Base-by-base conservation (phyloP, 2,888 invertebrate genomes). In the Morpho deidamia region DNA sequence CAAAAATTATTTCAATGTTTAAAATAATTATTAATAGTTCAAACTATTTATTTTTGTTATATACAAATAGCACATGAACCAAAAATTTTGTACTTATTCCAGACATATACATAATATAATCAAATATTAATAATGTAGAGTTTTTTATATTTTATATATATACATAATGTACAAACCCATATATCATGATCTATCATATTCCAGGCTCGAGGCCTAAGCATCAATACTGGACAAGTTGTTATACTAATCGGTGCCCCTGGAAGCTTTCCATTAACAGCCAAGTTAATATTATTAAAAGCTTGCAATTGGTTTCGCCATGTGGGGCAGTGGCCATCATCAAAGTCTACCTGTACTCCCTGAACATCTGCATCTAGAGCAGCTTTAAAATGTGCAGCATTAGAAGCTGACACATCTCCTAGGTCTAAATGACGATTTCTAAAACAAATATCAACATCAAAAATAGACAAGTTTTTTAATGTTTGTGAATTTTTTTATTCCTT, bases 281-380 rank as follows among this genome's bases (percentile, higher is more conserved):
- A 76, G 56, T 78, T 84, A 11, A 94, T 88, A 69, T 94, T 94
- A 62, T 92, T 83, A 56, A 90, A 90, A 7, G 93, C 94, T 14
- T 85, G 68, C 34, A 94, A 79, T 72, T 93, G 93, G 68, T 94
- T 94, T 56, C 76, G 80, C 94, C 94, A 94, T 0, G 93, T 93
- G 0, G 94, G 94, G 59, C 94, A 94, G 70, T 93, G 93, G 0
- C 94, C 94, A 80, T 94, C 94, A 61, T 93, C 93, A 78, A 93
- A 93, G 70, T 94, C 93, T 5, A 91, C 92, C 72, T 93, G 92
- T 23, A 93, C 83, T 7, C 92, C 92, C 71, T 92, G 91, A 0
- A 92, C 91, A 59, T 91, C 83, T 40, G 90, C 77, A 55, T 84
- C 86, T 0, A 93, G 74, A 1, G 92, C 91, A 8, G 84, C 79